Evolutionary conservation across 2,888 invertebrate species (phyloP).

Genomic region (Eutolmus rufibarbis): DNA sequence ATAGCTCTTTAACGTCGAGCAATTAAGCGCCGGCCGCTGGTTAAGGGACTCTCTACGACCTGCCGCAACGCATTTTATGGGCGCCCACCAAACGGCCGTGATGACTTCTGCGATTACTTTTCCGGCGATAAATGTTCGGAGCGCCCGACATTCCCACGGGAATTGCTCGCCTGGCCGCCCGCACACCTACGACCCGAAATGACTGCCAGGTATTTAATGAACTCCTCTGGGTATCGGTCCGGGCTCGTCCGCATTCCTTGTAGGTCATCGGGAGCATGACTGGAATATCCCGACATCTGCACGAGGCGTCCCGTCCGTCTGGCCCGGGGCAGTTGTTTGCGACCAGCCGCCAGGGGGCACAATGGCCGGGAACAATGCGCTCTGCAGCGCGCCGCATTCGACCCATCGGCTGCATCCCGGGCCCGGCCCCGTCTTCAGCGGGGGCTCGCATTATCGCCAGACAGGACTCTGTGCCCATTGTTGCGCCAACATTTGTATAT

Average conservation of each 20-base stretch:
- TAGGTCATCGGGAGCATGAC: not conserved
- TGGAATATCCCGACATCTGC: slow-evolving; percentile 20
- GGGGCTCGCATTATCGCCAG: not conserved
- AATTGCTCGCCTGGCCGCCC: not conserved
- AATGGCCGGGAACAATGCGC: not conserved
- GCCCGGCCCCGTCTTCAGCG: not conserved
- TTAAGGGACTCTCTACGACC: not conserved
- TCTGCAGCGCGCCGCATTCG: not conserved
- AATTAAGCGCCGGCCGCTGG: not conserved
- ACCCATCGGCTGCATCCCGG: not conserved
- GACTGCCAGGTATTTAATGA: slow-evolving; percentile 20
- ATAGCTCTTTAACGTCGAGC: not conserved
- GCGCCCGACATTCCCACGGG: not conserved
- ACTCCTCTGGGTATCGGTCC: not conserved
- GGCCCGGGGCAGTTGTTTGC: not conserved
- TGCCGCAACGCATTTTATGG: not conserved
- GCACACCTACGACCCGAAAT: not conserved
- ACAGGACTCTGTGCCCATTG: not conserved
- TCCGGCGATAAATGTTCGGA: slow-evolving; percentile 11
- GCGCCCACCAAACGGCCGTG: not conserved
- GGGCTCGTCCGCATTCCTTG: not conserved
- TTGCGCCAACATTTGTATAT: slow-evolving; percentile 12
- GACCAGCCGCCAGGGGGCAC: not conserved
- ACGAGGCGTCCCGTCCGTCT: not conserved
- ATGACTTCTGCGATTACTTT: not conserved